Conservation (phyloP, 2,797 vertebrate species). For the Urocyon cinereoargenteus region DNA sequence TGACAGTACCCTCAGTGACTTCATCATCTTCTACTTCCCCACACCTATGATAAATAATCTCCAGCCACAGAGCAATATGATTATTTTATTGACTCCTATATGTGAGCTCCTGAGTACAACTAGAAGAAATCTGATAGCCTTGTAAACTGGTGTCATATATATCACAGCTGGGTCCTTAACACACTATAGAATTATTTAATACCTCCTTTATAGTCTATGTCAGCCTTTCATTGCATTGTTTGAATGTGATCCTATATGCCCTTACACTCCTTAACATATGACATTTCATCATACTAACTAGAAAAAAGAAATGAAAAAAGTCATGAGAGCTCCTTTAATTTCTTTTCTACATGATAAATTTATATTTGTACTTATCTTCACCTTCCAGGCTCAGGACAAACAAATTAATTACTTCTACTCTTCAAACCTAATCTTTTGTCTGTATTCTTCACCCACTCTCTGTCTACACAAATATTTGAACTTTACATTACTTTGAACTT, state of each 20-base stretch:
- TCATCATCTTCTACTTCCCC: not conserved
- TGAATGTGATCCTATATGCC: not conserved
- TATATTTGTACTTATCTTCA: not conserved
- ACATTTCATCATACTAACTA: not conserved
- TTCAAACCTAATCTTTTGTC: not conserved
- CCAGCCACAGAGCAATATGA: not conserved
- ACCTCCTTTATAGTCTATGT: not conserved
- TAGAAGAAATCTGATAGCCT: not conserved
- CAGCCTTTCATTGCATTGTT: not conserved
- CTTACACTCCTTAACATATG: not conserved
- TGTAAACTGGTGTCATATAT: not conserved
- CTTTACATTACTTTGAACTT: not conserved
- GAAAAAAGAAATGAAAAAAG: not conserved
- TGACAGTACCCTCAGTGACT: not conserved
- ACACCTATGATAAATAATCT: conserved; percentile 23
- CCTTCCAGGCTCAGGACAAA: not conserved
- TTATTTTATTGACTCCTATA: conserved; percentile 18
- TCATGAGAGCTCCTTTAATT: not conserved
- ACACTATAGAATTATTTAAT: not conserved
- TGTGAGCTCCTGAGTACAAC: not conserved
- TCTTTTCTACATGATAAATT: not conserved
- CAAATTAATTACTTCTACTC: conserved; percentile 4
- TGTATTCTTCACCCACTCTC: not conserved
- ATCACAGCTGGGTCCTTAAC: not conserved
- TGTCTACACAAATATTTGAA: not conserved